Conservation (phyloP, 2,797 vertebrate species). For the Huso huso region DNA sequence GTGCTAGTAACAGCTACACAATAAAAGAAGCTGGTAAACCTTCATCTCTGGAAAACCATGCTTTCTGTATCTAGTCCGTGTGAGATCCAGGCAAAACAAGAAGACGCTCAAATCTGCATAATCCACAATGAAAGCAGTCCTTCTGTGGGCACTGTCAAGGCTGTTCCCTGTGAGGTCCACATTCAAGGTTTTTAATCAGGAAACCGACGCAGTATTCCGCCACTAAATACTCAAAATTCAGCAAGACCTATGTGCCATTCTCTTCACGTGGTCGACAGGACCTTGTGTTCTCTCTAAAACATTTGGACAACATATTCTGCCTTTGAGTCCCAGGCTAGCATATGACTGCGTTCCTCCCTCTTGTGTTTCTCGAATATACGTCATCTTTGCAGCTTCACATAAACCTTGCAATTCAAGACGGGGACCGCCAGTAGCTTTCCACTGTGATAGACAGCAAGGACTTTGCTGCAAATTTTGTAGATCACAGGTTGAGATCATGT, state of each 20-base stretch:
- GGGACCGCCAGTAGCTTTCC: constrained; percentile 21
- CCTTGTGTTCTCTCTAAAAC: too few species aligned
- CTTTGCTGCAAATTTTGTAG: constrained; percentile 12
- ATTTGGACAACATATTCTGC: not conserved
- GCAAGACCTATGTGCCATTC: constrained; percentile 27
- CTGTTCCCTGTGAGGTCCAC: constrained; percentile 25
- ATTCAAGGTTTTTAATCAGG: not conserved
- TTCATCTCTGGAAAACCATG: constrained; percentile 27
- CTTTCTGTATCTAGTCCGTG: constrained; percentile 21
- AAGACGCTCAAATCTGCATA: constrained; percentile 28
- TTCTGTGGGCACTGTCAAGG: constrained; percentile 19
- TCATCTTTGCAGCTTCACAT: constrained; percentile 24
- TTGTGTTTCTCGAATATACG: constrained; percentile 15
- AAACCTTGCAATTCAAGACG: constrained; percentile 11
- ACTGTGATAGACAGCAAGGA: constrained; percentile 19
- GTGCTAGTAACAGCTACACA: constrained; percentile 33
- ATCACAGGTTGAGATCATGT: constrained; percentile 31
- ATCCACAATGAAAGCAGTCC: constrained; percentile 13
- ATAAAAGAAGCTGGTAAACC: constrained; percentile 28
- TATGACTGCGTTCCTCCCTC: constrained; percentile 31
- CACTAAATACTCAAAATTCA: constrained; percentile 9
- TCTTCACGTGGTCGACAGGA: not conserved
- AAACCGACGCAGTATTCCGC: not conserved
- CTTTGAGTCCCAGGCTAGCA: not conserved
- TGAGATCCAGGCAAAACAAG: constrained; percentile 28